Evolutionary conservation across 2,888 invertebrate genomes (phyloP), one percentile per base, ranked within the genome.

Genomic region (Sarcophaga carnaria): DNA sequence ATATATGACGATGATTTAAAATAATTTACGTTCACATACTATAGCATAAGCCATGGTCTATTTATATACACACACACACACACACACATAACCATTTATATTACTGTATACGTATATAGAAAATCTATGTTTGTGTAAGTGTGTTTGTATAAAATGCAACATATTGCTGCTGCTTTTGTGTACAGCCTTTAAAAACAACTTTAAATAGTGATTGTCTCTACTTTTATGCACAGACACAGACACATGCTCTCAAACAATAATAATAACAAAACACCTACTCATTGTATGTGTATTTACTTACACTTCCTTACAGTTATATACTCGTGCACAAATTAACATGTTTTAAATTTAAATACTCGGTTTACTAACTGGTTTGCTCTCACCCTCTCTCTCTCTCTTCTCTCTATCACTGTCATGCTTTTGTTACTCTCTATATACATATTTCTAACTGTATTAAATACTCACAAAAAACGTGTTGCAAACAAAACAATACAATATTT

Each of bases 181-280:
- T 76, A 84, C 80, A 86, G 86, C 81, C 87, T 84, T 84, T 83
- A 85, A 87, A 88, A 86, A 86, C 79, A 84, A 88, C 85, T 88
- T 86, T 70, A 81, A 88, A 88, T 80, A 83, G 69, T 87, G 79
- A 80, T 85, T 88, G 88, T 86, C 83, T 86, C 80, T 74, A 79
- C n/a, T 63, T 70, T 70, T 62, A 71, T 10, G 59, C 47, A 85
- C 22, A 60, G 10, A 66, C 77, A 85, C 66, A 60, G 47, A 45
- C 45, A 69, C 47, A 60, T 47, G 22, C 17, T 14, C 54, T 54
- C 14, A 64, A 71, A 80, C 63, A 69, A 78, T 78, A 72, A 77
- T 67, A 83, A 82, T 64, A 83, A 83, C 82, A 82, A 14, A 64
- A 82, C 82, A 83, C 83, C 83, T 71, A 71, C 59, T 11, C 63